phyloP scores from a whole-genome alignment of 1,140 invertebrate genomes.

The Colletes gigas region DNA sequence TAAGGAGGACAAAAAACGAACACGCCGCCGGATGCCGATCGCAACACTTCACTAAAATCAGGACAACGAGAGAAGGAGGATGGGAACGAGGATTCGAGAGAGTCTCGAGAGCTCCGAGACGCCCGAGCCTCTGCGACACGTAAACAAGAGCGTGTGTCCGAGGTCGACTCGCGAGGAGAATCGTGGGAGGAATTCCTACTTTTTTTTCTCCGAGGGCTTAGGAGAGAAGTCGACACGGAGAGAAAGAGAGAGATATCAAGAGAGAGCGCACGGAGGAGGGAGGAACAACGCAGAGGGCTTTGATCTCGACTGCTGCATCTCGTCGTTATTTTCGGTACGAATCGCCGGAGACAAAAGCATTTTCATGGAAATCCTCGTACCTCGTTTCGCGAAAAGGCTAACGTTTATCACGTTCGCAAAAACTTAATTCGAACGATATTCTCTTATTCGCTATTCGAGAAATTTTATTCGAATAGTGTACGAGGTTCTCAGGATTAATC shows the following conservation, averaged over 20 bases:
- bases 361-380: slow-evolving; percentile 41
- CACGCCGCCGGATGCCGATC: slow-evolving; percentile 60
- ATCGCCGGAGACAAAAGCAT: slow-evolving; percentile 54
- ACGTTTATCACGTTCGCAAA: slow-evolving; percentile 18
- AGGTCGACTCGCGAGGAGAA: slow-evolving; percentile 55
- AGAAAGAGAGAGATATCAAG: not conserved
- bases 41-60: slow-evolving; percentile 66
- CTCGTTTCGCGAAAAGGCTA: slow-evolving; percentile 14
- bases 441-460: too few relatives aligned
- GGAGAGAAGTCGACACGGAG: not conserved
- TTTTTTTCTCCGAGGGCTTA: slow-evolving; percentile 16
- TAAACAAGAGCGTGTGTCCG: slow-evolving; percentile 63
- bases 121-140: slow-evolving; percentile 50
- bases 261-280: not conserved
- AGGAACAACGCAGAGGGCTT: slow-evolving; percentile 35
- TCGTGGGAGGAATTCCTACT: slow-evolving; percentile 57
- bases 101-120: slow-evolving; percentile 41
- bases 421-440: too few relatives aligned
- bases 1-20: slow-evolving; percentile 49
- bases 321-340: slow-evolving; percentile 58
- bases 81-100: slow-evolving; percentile 58
- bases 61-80: slow-evolving; percentile 57
- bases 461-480: too few relatives aligned
- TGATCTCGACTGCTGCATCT: slow-evolving; percentile 44
- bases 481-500: too few relatives aligned